Base-by-base conservation (phyloP, 2,113 vertebrate species). In the Coturnix japonica region DNA sequence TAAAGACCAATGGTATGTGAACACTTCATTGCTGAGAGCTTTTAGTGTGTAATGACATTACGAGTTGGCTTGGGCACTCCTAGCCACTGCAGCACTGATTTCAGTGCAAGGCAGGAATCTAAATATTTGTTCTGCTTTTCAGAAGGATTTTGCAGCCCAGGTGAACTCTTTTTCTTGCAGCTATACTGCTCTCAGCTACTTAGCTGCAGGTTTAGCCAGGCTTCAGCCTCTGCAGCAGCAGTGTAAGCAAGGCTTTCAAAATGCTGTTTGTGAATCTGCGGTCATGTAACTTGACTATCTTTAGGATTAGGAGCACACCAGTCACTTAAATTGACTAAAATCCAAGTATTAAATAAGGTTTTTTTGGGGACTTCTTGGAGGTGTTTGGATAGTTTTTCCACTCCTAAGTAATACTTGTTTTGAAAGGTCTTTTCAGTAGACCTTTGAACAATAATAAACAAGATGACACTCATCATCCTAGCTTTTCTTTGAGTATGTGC, bases 91-190 rank as follows among this genome's bases (percentile, higher is more conserved):
- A 76, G 35, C 11, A 25, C 73, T 89, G 84, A 81, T 89, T 67
- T 71, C 74, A 53, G 74, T 49, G 35, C 70, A 73, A 84, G 35
- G 7, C 63, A 84, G 61, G 7, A 72, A 67, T 74, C 65, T 79
- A 84, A 95, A 86, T 86, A 84, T 84, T 86, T 96, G 15, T 49
- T 79, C 30, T 81, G 66, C 43, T 90, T 93, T 89, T 77, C 61
- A 72, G 65, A 81, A 90, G 43, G 53, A 25, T 78, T 88, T 92
- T 81, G 61, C 43, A 64, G 53, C 72, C 47, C 74, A 61, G 7
- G 20, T 47, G 44, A 61, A 56, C 3, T 19, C 0, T 7, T 33
- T 41, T 51, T 30, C 61, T 74, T 87, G 49, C 22, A 85, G 49
- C 21, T 85, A 1, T 44, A 57, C 6, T 61, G 30, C 44, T 89